Conservation (phyloP, 1,140 invertebrate genomes). For the Sminthurinus signatus region DNA sequence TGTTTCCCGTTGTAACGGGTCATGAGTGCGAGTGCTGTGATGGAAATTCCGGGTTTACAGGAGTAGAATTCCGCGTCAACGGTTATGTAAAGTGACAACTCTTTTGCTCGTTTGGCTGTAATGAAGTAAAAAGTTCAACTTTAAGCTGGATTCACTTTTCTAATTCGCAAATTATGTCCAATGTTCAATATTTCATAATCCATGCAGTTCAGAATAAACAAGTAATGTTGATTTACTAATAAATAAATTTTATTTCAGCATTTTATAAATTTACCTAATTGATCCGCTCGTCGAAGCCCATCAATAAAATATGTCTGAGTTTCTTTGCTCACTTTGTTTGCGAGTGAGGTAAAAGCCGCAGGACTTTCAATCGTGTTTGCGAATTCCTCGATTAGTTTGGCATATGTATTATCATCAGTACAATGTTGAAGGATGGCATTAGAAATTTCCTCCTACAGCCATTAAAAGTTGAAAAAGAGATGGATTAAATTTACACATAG, state of each 20-base stretch:
- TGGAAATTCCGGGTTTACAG: conserved; percentile 45
- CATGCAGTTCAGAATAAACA: neutral
- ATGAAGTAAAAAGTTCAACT: neutral
- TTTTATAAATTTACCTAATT: conserved; percentile 21
- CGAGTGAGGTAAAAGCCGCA: neutral
- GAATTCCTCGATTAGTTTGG: conserved; percentile 19
- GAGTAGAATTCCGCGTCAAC: conserved; percentile 47
- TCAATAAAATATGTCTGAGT: conserved; percentile 22
- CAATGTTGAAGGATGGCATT: conserved; percentile 8
- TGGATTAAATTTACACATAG: no score
- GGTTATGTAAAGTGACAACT: conserved; percentile 39
- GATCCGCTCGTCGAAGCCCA: conserved; percentile 30
- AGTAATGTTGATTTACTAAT: neutral
- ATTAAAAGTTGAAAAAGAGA: no score
- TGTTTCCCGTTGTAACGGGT: conserved; percentile 42
- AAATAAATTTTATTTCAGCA: no score
- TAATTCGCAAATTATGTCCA: no score
- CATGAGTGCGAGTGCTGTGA: conserved; percentile 45
- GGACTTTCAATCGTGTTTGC: conserved; percentile 14
- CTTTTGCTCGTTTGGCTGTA: conserved; percentile 21
- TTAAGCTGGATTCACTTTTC: no score
- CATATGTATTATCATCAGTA: neutral
- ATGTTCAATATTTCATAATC: no score
- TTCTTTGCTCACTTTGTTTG: conserved; percentile 16
- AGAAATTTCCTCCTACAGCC: conserved; percentile 28